phyloP scores from a whole-genome alignment of 1,140 invertebrate genomes.

The Heterodera schachtii region DNA sequence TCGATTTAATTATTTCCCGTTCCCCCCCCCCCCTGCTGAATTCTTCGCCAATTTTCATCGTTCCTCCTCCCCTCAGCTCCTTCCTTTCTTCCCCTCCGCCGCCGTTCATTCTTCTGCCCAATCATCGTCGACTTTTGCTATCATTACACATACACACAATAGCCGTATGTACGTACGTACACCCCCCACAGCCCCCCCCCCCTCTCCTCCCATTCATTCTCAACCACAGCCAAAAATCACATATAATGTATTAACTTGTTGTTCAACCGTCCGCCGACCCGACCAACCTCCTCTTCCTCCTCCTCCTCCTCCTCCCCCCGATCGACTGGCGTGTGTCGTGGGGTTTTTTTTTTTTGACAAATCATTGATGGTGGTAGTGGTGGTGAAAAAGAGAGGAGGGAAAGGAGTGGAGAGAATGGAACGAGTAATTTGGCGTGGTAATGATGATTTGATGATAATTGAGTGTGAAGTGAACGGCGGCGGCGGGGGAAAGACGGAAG shows the following conservation, averaged over 20 bases:
- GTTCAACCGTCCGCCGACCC: neutral
- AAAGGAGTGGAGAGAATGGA: no score
- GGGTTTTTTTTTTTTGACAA: neutral
- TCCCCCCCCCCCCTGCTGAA: neutral
- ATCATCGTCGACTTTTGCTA: neutral
- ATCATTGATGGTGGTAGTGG: neutral
- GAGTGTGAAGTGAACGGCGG: neutral
- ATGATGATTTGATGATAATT: constrained; percentile 2
- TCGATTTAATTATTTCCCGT: neutral
- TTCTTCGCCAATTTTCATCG: neutral
- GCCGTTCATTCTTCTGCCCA: no score
- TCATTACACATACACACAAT: neutral
- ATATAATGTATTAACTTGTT: neutral
- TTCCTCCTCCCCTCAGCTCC: no score
- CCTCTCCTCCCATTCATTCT: no score
- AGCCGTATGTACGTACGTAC: neutral
- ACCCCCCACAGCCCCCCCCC: no score
- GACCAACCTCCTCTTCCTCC: no score
- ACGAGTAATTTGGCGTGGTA: neutral
- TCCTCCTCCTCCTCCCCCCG: no score
- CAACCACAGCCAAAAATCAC: no score
- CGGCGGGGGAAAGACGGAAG: no score
- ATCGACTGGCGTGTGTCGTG: no score
- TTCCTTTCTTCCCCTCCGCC: neutral
- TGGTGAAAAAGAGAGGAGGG: neutral